A percentile compares a stretch with the other conserved stretches of the same genome.
Evolutionary conservation across 2,888 invertebrate species (phyloP).

Genomic region (Dimorphilus gyrociliatus): DNA sequence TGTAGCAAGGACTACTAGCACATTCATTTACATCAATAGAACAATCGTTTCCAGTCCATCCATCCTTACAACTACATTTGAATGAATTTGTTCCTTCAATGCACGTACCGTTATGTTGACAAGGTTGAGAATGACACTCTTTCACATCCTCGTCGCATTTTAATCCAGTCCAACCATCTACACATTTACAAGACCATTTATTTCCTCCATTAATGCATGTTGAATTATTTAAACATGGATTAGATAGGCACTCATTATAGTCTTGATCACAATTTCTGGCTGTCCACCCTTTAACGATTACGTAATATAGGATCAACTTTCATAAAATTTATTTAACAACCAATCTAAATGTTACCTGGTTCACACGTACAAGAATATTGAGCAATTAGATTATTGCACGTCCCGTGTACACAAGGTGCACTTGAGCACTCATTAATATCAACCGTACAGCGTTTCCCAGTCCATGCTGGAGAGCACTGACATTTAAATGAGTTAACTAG

Average conservation of each 20-base stretch:
- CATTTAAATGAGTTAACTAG: neutral
- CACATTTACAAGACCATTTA: too few species aligned
- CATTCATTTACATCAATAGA: slow-evolving; percentile 3
- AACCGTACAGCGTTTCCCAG: slow-evolving; percentile 18
- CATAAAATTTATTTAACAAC: neutral
- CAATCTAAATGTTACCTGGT: slow-evolving; percentile 6
- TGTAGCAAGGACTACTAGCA: too few species aligned
- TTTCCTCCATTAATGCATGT: too few species aligned
- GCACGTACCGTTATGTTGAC: neutral
- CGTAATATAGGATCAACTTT: neutral
- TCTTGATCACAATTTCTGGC: slow-evolving; percentile 10
- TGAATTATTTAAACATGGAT: too few species aligned
- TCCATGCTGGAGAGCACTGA: slow-evolving; percentile 14
- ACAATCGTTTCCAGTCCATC: slow-evolving; percentile 4
- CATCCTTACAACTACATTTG: slow-evolving; percentile 1
- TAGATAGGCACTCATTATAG: slow-evolving; percentile 11
- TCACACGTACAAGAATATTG: slow-evolving; percentile 17
- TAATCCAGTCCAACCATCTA: slow-evolving; percentile 1
- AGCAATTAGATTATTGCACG: slow-evolving; percentile 7
- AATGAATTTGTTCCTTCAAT: neutral
- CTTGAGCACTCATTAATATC: slow-evolving; percentile 86
- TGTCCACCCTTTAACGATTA: too few species aligned
- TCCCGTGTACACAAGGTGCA: slow-evolving; percentile 56
- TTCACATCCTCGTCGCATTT: slow-evolving; percentile 2
- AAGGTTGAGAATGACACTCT: neutral